These are phyloP conservation scores for Ephialtes manifestator DNA, from an alignment of 2,888 invertebrate species.

Conservation along the genomic window DNA sequence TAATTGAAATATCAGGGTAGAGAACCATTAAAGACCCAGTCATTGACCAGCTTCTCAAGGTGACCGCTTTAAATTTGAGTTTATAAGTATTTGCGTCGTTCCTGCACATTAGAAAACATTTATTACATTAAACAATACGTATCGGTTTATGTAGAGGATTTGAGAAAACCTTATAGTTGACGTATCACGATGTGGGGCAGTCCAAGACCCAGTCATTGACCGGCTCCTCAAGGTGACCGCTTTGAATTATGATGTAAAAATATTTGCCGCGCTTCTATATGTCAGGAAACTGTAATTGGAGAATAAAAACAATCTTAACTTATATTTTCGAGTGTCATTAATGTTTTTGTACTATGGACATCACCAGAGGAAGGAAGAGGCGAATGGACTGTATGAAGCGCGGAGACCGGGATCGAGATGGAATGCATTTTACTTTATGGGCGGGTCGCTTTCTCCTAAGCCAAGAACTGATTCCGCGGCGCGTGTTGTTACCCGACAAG, in stretches of 20 bases:
- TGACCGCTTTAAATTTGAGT: not conserved
- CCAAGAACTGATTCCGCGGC: constrained; percentile 54
- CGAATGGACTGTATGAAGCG: constrained; percentile 5
- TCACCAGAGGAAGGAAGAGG: constrained; percentile 50
- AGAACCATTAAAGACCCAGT: not conserved
- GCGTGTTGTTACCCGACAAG: constrained; percentile 21
- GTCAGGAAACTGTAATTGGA: not conserved
- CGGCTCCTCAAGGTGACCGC: not conserved
- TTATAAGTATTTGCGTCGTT: not conserved
- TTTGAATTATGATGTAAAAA: not conserved
- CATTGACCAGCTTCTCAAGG: not conserved
- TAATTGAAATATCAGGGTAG: not conserved
- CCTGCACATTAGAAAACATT: too few species aligned
- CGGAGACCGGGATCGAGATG: constrained; percentile 50
- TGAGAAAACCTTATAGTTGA: not conserved
- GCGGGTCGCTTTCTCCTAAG: constrained; percentile 78
- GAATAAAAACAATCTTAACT: not conserved
- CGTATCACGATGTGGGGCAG: not conserved
- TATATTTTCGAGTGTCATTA: not conserved
- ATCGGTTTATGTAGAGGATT: not conserved
- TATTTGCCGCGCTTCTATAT: not conserved
- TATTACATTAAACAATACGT: not conserved
- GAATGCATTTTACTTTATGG: constrained; percentile 78
- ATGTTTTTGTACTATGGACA: not conserved
- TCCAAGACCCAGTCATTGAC: not conserved